phyloP scores from a whole-genome alignment of 2,888 invertebrate species.

The Apamea monoglypha region DNA sequence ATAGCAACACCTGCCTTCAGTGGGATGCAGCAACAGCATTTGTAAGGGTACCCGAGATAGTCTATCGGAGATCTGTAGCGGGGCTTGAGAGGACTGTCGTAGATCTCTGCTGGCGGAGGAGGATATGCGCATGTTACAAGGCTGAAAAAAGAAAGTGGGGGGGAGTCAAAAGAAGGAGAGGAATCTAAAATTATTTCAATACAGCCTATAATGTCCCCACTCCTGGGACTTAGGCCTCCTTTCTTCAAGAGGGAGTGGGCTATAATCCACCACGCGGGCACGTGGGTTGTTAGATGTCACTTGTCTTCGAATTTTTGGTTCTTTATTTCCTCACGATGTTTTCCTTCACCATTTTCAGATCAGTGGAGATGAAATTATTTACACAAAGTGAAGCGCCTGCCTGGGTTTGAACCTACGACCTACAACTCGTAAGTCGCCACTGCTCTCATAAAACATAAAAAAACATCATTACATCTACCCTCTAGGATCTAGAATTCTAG shows the following conservation, averaged over 20 bases:
- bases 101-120: not conserved
- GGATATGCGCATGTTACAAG: slow-evolving; percentile 3
- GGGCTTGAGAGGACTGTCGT: not conserved
- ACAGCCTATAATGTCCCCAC: too few relatives aligned
- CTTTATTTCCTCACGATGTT: not conserved
- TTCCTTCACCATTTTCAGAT: not conserved
- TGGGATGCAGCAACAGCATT: slow-evolving; percentile 70
- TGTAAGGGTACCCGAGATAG: slow-evolving; percentile 66
- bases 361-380: not conserved
- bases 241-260: not conserved
- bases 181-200: not conserved
- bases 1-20: slow-evolving; percentile 63
- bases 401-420: not conserved
- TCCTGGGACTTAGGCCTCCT: not conserved
- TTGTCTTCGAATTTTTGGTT: not conserved
- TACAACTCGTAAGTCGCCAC: not conserved
- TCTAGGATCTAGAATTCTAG: not conserved
- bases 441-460: not conserved
- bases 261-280: not conserved
- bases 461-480: not conserved
- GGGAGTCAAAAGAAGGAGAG: not conserved
- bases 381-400: not conserved
- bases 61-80: slow-evolving; percentile 67
- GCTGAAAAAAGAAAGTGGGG: not conserved
- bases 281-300: not conserved